Percentiles rank a stretch among this genome's conserved stretches.
Evolutionary conservation across 53 echinoderm and acorn worm genomes (phyloP).

Genomic region (Holothuria scabra): DNA sequence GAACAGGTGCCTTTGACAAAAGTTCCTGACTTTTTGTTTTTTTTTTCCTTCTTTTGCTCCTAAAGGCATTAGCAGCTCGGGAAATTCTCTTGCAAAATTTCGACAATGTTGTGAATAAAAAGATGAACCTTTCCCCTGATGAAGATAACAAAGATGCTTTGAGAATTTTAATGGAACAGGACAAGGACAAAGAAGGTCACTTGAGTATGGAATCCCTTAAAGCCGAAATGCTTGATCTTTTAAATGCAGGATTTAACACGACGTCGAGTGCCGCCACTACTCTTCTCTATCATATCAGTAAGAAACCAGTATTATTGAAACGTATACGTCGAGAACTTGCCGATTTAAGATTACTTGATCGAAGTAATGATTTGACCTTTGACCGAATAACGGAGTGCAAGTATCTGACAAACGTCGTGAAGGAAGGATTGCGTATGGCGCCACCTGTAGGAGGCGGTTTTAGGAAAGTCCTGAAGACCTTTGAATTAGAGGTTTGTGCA

Average conservation of each 20-base stretch:
- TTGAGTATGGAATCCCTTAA: constrained; percentile 9
- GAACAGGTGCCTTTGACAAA: too few species aligned
- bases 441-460: constrained; percentile 92
- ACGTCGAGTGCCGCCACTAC: constrained; percentile 55
- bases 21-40: background rate
- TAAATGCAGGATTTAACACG: constrained; percentile 50
- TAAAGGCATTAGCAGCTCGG: constrained; percentile 38
- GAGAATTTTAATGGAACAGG: constrained; percentile 75
- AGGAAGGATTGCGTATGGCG: constrained; percentile 78
- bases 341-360: constrained; percentile 50
- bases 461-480: constrained; percentile 87
- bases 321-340: constrained; percentile 74
- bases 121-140: constrained; percentile 40
- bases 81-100: constrained; percentile 35
- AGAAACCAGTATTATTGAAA: constrained; percentile 66
- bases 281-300: constrained; percentile 64
- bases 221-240: constrained; percentile 30
- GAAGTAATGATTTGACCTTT: constrained; percentile 60
- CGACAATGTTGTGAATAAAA: constrained; percentile 59
- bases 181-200: constrained; percentile 2
- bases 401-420: constrained; percentile 79
- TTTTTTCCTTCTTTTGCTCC: background rate
- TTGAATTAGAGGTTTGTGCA: constrained; percentile 79
- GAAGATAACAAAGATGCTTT: constrained; percentile 81
- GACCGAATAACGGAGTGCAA: constrained; percentile 66